Percentiles rank a stretch among this genome's conserved stretches.
Evolutionary conservation across 92 coral and sea anemone genomes (phyloP).

Genomic region (Zoanthus sociatus): DNA sequence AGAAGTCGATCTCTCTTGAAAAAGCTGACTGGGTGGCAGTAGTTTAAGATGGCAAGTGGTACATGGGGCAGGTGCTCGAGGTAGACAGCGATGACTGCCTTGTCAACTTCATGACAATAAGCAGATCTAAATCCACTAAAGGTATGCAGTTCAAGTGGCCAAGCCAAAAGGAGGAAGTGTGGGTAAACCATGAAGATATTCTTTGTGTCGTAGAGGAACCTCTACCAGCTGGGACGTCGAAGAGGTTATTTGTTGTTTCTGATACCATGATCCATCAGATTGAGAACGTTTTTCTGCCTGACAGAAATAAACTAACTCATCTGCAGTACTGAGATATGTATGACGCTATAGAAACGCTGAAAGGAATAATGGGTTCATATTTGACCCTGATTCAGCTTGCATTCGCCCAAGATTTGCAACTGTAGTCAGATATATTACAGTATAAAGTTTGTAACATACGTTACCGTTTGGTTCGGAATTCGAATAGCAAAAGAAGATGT

Average conservation of each 20-base stretch:
- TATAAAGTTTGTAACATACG: conserved; percentile 9
- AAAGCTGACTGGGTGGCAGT: conserved; percentile 47
- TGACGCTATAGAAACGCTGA: conserved; percentile 21
- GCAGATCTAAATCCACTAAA: conserved; percentile 4
- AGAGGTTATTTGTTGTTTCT: conserved; percentile 11
- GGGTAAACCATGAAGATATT: conserved; percentile 26
- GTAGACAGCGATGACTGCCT: conserved; percentile 24
- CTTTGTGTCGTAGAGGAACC: conserved; percentile 35
- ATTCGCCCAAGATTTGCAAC: conserved; percentile 13
- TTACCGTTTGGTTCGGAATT: conserved; percentile 7
- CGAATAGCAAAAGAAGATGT: background rate
- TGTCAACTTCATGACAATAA: conserved; percentile 24
- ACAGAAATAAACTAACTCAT: conserved; percentile 11
- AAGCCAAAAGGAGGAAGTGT: conserved; percentile 34
- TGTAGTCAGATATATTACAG: background rate
- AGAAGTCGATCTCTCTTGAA: background rate
- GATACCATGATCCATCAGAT: conserved; percentile 25
- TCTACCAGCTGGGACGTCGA: conserved; percentile 21
- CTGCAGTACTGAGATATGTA: background rate
- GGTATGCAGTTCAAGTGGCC: conserved; percentile 39
- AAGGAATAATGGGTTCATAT: background rate
- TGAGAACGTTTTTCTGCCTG: conserved; percentile 22
- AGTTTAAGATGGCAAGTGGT: conserved; percentile 41
- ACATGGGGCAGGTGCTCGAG: conserved; percentile 32
- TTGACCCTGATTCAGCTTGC: conserved; percentile 1